These are phyloP conservation scores for Mythimna ferrago DNA, from an alignment of 2,888 invertebrate genomes.

Conservation along the genomic window DNA sequence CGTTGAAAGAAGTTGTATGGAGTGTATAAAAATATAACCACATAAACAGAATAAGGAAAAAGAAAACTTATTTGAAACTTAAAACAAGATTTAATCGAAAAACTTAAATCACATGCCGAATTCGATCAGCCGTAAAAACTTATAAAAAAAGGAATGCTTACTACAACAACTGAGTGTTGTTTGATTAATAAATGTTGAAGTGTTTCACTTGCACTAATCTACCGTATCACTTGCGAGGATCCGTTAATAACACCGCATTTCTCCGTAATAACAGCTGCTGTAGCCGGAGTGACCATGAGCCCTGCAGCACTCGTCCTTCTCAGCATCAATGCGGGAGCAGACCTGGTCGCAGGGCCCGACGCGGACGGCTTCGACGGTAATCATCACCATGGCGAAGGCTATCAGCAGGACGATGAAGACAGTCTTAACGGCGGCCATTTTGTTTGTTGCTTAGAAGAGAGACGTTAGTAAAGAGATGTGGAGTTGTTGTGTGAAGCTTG, in stretches of 20 bases:
- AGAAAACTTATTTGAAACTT: too few species aligned
- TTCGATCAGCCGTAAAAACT: too few species aligned
- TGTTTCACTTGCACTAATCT: not conserved
- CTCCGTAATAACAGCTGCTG: not conserved
- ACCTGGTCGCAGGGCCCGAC: conserved; percentile 40
- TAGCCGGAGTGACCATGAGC: conserved; percentile 25
- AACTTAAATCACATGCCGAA: too few species aligned
- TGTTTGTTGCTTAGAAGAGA: conserved; percentile 9
- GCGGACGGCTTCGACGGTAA: conserved; percentile 31
- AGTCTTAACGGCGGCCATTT: conserved; percentile 39
- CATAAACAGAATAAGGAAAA: too few species aligned
- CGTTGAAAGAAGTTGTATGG: too few species aligned
- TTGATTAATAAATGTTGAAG: not conserved
- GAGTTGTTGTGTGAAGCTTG: not conserved
- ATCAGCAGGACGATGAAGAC: conserved; percentile 35
- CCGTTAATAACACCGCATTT: conserved; percentile 19
- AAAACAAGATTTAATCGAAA: too few species aligned
- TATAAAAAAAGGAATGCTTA: too few species aligned
- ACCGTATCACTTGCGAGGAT: not conserved
- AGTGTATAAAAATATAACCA: too few species aligned
- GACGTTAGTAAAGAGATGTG: not conserved
- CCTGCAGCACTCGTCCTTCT: conserved; percentile 40
- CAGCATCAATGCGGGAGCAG: not conserved
- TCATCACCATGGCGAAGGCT: conserved; percentile 36
- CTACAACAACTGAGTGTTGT: not conserved